Conservation (phyloP, 1,140 invertebrate species). For the Drosophila ficusphila region DNA sequence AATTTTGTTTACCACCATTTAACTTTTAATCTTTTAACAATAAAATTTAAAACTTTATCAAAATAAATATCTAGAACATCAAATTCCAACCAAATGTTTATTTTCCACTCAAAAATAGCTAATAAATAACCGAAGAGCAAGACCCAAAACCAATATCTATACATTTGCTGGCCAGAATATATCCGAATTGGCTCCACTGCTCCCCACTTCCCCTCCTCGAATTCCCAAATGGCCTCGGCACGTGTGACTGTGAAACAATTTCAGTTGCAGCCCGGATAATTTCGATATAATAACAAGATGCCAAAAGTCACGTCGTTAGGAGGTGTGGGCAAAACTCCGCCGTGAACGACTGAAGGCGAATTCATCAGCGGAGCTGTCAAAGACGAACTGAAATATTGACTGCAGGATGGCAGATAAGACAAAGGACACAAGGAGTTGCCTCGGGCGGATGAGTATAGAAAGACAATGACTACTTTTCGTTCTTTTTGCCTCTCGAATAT, state of each 20-base stretch:
- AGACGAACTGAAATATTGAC: constrained; percentile 64
- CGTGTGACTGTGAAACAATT: constrained; percentile 68
- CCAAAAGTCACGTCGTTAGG: constrained; percentile 65
- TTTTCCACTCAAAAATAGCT: no score
- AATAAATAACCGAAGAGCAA: no score
- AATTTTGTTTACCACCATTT: no score
- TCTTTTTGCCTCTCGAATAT: neutral
- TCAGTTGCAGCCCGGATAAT: constrained; percentile 64
- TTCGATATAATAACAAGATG: constrained; percentile 69
- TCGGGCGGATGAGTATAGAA: constrained; percentile 38
- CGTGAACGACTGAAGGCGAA: constrained; percentile 46
- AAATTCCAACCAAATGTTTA: no score
- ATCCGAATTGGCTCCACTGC: constrained; percentile 23
- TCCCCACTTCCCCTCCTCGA: neutral
- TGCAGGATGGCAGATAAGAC: constrained; percentile 24
- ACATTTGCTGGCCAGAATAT: neutral
- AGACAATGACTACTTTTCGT: constrained; percentile 17
- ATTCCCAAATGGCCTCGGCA: constrained; percentile 40
- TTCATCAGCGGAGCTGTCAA: constrained; percentile 62
- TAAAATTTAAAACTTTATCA: no score
- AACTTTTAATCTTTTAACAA: no score
- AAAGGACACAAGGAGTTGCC: constrained; percentile 43
- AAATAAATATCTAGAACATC: no score
- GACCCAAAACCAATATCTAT: neutral
- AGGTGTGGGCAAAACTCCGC: constrained; percentile 5